Evolutionary conservation across 2,113 vertebrate genomes (phyloP), one percentile per base, ranked within the genome.

Genomic region (Amphiprion percula): DNA sequence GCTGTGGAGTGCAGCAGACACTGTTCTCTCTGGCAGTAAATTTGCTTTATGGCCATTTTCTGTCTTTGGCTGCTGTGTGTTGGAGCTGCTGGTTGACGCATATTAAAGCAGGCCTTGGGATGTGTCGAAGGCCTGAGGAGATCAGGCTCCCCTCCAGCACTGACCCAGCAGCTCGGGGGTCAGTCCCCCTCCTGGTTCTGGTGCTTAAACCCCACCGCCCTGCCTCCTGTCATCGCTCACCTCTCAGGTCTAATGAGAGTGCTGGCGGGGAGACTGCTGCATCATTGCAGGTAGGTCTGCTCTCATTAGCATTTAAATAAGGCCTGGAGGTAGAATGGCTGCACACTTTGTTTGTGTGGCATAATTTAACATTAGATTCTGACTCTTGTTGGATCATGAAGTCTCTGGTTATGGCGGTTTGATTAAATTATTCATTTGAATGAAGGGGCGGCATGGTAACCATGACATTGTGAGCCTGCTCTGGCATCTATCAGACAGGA

Each of bases 281-380:
- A 85, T 87, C 74, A 79, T 60, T 83, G 87, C 87, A 88, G 77
- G 81, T 80, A 74, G 28, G 53, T 80, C 70, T 49, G 62, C 61
- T 70, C 81, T 88, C 85, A 88, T 92, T 90, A 88, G 65, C 68
- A 87, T 90, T 91, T 87, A 81, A 88, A 90, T 82, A 76, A 90
- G 59, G 44, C 59, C 19, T 0, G 16, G 53, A 63, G 74, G 69
- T 69, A 64, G 37, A 76, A 44, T 19, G 23, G 73, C 30, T 46
- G 16, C 62, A 60, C 62, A 70, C 44, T 66, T 39, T 56, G 64
- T 85, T 75, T 64, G 24, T 77, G 52, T 65, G 71, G 37, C 49
- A 68, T 66, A 33, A 74, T 90, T 83, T 83, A 65, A 73, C 64
- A 79, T 70, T 54, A 23, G 21, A 67, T 66, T 82, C 26, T 60